Percentiles rank a stretch among this genome's conserved stretches.
Conservation (phyloP, 2,113 vertebrate species). For the Fregetta grallaria region DNA sequence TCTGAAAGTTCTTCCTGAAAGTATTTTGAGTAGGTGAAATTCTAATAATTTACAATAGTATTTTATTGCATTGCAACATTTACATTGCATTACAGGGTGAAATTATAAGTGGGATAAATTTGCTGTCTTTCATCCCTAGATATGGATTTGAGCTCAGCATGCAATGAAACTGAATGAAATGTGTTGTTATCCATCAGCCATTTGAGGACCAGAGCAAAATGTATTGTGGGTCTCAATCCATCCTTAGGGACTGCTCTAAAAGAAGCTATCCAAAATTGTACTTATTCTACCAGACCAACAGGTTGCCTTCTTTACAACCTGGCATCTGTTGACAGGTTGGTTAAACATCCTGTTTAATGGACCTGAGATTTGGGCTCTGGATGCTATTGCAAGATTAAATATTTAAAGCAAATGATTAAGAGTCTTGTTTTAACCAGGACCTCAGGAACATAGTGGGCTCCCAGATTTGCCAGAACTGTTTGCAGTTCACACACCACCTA, state of each 20-base stretch:
- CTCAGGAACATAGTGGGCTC: not conserved
- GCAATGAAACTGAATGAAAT: not conserved
- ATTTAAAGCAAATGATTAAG: not conserved
- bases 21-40: not conserved
- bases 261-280: not conserved
- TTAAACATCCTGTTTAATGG: not conserved
- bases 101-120: not conserved
- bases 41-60: not conserved
- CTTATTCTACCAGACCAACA: not conserved
- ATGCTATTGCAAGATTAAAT: not conserved
- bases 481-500: not conserved
- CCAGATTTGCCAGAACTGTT: not conserved
- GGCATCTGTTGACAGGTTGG: not conserved
- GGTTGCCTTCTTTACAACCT: not conserved
- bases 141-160: not conserved
- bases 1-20: not conserved
- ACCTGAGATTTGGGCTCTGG: not conserved
- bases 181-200: not conserved
- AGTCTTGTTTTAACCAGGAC: not conserved
- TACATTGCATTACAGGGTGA: not conserved
- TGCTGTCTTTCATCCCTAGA: not conserved
- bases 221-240: not conserved
- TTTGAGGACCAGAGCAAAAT: not conserved
- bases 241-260: not conserved
- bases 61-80: not conserved